phyloP scores from a whole-genome alignment of 2,797 vertebrate genomes.

The Crenichthys baileyi region DNA sequence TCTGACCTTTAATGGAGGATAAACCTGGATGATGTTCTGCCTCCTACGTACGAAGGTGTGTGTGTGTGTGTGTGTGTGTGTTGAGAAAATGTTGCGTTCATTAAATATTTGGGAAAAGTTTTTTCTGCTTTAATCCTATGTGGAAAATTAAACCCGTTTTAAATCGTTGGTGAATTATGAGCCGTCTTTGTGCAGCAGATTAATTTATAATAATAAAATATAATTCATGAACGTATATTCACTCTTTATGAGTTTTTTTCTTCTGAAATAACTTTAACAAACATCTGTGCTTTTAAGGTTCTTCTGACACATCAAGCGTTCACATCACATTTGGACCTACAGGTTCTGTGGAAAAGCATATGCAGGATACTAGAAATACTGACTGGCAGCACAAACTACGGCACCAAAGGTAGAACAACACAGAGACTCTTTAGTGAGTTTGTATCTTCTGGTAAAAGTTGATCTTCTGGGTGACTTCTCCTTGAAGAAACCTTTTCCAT shows the following conservation, averaged over 20 bases:
- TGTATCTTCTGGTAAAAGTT: slow-evolving; percentile 27
- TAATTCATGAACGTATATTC: too few relatives aligned
- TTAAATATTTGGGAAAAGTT: background rate
- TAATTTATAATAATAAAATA: background rate
- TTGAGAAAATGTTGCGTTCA: background rate
- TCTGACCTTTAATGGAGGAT: too few relatives aligned
- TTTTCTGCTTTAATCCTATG: background rate
- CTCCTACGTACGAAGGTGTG: too few relatives aligned
- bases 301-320: slow-evolving; percentile 6
- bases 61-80: background rate
- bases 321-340: slow-evolving; percentile 16
- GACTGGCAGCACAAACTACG: slow-evolving; percentile 55
- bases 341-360: slow-evolving; percentile 32
- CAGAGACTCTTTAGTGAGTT: slow-evolving; percentile 16
- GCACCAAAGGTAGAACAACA: slow-evolving; percentile 47
- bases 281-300: slow-evolving; percentile 4
- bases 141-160: background rate
- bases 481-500: background rate
- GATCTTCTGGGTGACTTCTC: slow-evolving; percentile 29
- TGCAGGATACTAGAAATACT: slow-evolving; percentile 52
- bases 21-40: too few relatives aligned
- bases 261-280: slow-evolving; percentile 8
- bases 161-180: background rate
- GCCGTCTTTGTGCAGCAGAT: background rate
- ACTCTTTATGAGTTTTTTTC: background rate